Conservation (phyloP, 2,113 vertebrate species). For the Paraplagusia blochii region DNA sequence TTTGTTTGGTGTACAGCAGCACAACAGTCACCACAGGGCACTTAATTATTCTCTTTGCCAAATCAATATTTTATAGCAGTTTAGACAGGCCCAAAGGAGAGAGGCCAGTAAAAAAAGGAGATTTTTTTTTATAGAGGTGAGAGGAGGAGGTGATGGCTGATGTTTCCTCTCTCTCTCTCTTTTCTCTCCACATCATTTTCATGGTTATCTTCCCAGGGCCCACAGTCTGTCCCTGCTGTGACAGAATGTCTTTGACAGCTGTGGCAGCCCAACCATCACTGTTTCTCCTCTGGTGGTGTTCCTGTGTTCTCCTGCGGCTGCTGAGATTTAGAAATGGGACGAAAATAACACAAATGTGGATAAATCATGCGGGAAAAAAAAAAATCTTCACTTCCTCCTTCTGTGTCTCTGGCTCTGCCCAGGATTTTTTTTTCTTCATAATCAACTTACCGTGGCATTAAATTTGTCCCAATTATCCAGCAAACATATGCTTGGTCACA, state of each 20-base stretch:
- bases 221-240: constrained; percentile 37
- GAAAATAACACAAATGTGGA: constrained; percentile 3
- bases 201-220: constrained; percentile 52
- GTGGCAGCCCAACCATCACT: constrained; percentile 42
- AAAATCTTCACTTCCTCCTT: background rate
- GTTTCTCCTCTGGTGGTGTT: constrained; percentile 20
- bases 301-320: background rate
- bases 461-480: constrained; percentile 15
- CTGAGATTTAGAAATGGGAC: background rate
- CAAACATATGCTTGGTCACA: constrained; percentile 35
- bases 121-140: constrained; percentile 1
- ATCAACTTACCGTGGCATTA: constrained; percentile 11
- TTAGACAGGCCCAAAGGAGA: constrained; percentile 13
- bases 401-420: background rate
- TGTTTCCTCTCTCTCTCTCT: constrained; percentile 16
- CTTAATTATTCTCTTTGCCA: constrained; percentile 67
- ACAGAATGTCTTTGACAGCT: constrained; percentile 66
- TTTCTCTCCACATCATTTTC: constrained; percentile 48
- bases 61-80: constrained; percentile 61
- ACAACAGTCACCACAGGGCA: constrained; percentile 49
- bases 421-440: background rate
- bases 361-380: background rate
- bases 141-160: background rate
- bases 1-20: constrained; percentile 50
- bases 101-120: constrained; percentile 3